Evolutionary conservation across 2,113 vertebrate genomes (phyloP).

Genomic region (Dromiciops gliroides): DNA sequence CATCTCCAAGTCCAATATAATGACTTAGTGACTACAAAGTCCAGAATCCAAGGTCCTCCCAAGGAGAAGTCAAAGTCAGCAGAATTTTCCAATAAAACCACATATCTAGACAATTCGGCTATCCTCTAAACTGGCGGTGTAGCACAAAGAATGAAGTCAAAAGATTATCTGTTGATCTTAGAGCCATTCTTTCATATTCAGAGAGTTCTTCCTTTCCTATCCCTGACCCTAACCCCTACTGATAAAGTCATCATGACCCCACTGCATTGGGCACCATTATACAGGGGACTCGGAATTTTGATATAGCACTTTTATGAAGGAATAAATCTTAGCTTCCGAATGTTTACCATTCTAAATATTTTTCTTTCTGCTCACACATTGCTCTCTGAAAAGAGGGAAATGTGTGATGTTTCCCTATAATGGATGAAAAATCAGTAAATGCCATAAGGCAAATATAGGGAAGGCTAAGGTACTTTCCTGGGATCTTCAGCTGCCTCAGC

Average conservation of each 20-base stretch:
- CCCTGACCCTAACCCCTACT: background rate
- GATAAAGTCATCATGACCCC: constrained; percentile 37
- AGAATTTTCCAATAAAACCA: constrained; percentile 39
- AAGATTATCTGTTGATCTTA: constrained; percentile 81
- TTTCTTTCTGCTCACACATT: constrained; percentile 72
- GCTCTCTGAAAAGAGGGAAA: constrained; percentile 65
- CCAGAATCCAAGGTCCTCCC: constrained; percentile 24
- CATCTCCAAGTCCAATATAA: background rate
- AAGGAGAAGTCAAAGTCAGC: constrained; percentile 45
- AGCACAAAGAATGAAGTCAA: constrained; percentile 69
- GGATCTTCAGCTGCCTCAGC: background rate
- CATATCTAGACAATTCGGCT: constrained; percentile 32
- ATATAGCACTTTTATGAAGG: constrained; percentile 72
- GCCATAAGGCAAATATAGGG: constrained; percentile 9
- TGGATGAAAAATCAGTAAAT: constrained; percentile 24
- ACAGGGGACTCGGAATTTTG: constrained; percentile 74
- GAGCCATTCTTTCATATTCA: constrained; percentile 69
- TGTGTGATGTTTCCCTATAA: constrained; percentile 62
- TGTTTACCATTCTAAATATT: constrained; percentile 76
- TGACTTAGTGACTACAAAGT: constrained; percentile 21
- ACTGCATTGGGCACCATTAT: constrained; percentile 71
- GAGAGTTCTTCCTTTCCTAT: constrained; percentile 57
- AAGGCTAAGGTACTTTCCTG: background rate
- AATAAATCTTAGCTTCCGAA: constrained; percentile 65
- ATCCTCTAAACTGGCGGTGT: constrained; percentile 77